Evolutionary conservation across 2,113 vertebrate species (phyloP).

Genomic region (Pachycephala philippinensis): DNA sequence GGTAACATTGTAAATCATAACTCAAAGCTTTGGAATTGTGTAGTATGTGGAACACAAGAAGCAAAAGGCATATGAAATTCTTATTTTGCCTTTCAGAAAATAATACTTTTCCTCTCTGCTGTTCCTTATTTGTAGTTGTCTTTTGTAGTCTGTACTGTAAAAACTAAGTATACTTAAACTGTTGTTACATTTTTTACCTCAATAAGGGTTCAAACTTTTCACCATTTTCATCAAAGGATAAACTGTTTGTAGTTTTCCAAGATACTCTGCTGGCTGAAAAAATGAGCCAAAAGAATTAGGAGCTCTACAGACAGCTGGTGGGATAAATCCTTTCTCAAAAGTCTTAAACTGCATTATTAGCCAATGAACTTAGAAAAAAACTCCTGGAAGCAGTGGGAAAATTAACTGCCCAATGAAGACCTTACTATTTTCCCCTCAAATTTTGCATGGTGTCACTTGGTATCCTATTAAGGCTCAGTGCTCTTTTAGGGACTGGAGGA

Average conservation of each 20-base stretch:
- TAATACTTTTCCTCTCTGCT: not conserved
- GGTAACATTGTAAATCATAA: not conserved
- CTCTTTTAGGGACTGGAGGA: not conserved
- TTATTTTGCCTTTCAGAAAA: not conserved
- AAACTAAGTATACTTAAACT: not conserved
- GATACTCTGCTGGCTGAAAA: not conserved
- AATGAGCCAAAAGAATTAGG: not conserved
- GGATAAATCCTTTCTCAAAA: not conserved
- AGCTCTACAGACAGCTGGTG: not conserved
- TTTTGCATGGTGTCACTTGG: not conserved
- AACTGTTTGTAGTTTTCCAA: not conserved
- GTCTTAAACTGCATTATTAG: not conserved
- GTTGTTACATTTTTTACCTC: not conserved
- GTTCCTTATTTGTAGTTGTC: not conserved
- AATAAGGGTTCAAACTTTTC: not conserved
- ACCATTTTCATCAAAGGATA: not conserved
- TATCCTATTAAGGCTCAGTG: fast-evolving
- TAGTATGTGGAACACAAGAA: not conserved
- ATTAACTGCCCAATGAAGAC: not conserved
- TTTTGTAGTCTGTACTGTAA: not conserved
- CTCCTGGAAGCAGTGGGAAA: not conserved
- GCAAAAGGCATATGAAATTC: not conserved
- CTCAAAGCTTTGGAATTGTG: fast-evolving
- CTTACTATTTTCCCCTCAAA: not conserved
- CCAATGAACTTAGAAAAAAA: not conserved